Base-by-base conservation (phyloP, 2,888 invertebrate genomes). In the Augiades crinisus region DNA sequence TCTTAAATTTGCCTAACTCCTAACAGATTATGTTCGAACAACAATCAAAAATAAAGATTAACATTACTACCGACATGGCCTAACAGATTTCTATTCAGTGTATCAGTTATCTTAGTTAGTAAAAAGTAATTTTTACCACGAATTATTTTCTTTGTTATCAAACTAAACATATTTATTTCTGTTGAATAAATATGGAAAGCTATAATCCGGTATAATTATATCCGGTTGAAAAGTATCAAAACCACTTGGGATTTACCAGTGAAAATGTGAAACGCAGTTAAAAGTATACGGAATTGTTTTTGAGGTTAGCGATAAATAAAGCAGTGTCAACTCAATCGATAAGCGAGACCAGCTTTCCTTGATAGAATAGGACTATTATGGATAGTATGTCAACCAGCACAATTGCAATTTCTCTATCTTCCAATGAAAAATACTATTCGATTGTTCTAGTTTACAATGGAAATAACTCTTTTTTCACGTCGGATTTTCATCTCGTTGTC, bases 361-460 rank as follows among this genome's bases (percentile, higher is more conserved):
- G 27, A 4, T 54, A 37, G 46, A 51, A 40, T 36, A 37, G 24
- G 43, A 34, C 22, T 22, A 50, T 50, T 50, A 51, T 30, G 5
- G 22, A 47, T 49, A 50, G 54, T 56, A 58, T 55, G 53, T 47
- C 58, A 53, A 52, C 46, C 41, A 61, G 53, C 55, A 56, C 57
- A 59, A 59, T 60, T 47, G 47, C 40, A 49, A 47, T 60, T 60
- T 61, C 65, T 61, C 61, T 54, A 46, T 46, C 47, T 34, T 44
- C 51, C 50, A 54, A 54, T 55, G 56, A 50, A 59, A n/a, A 60
- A 59, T 61, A 55, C 54, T 44, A 53, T 50, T 58, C 64, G 59
- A 70, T 70, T 71, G 69, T 71, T 71, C 64, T 55, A 63, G 57
- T 61, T 60, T 55, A 66, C 64, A 67, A 67, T 71, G 55, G 67